Evolutionary conservation across 2,113 vertebrate species (phyloP), one percentile per base, ranked within the genome.

Genomic region (Tachysurus fulvidraco): DNA sequence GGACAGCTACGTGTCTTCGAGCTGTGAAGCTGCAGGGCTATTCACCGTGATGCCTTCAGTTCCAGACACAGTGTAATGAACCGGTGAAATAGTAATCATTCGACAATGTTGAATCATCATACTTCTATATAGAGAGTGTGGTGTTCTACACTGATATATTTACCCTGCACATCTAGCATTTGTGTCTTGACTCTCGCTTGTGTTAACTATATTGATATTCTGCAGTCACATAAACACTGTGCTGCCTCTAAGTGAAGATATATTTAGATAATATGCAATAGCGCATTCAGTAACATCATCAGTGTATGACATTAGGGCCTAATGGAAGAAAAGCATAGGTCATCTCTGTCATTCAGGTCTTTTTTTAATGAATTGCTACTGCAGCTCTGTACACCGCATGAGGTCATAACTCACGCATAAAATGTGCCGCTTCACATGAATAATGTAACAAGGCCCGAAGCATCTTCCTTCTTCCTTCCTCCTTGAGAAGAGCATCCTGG

Each of bases 341-440:
- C 5, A 71, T 74, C 83, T 74, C 54, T 83, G 44, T 25, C 41
- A 44, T 30, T 17, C 14, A 64, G 41, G 46, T 50, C 2, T 76
- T 81, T 62, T 23, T 86, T 83, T 88, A 71, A 84, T 54, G 84
- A 73, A 73, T 73, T 5, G 4, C 36, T 23, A 8, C 2, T 69
- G 67, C 67, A 16, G 57, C 50, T 71, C 41, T 36, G 80, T 65
- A 44, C 36, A 60, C 54, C 36, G 25, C 28, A n/a, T 78, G 52
- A 69, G 67, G 59, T 71, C 78, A 81, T 79, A 88, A 85, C 74
- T 85, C 60, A 62, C 21, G 50, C 60, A 41, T 88, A 67, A 90
- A 90, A 88, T 54, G 82, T 16, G 11, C 62, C 41, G 60, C 81
- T 86, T 82, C n/a, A 28, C 85, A 90, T 88, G 71, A 87, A 90